These are phyloP conservation scores for Micrastur ruficollis DNA, from an alignment of 2,797 vertebrate species.

Conservation along the genomic window DNA sequence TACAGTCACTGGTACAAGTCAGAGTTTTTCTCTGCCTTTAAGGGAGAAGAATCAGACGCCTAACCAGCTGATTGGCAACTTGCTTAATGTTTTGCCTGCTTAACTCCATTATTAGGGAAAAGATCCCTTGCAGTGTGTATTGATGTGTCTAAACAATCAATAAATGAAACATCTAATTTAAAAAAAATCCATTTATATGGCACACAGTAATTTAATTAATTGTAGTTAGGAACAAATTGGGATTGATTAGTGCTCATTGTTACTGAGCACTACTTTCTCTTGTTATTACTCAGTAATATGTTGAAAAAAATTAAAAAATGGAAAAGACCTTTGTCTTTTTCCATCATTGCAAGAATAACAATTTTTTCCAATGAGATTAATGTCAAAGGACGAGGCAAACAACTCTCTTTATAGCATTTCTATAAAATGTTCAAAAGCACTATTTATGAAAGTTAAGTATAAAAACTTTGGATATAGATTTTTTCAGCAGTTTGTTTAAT, in stretches of 20 bases:
- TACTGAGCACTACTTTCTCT: slow-evolving; percentile 3
- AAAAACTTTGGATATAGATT: not conserved
- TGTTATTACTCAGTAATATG: not conserved
- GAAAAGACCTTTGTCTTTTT: not conserved
- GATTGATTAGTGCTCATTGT: slow-evolving; percentile 44
- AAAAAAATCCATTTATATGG: slow-evolving; percentile 21
- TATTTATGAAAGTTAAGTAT: not conserved
- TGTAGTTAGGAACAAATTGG: slow-evolving; percentile 27
- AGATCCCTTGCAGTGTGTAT: not conserved
- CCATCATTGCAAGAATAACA: not conserved
- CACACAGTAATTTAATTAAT: slow-evolving; percentile 31
- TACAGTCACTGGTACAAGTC: not conserved
- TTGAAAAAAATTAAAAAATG: not conserved
- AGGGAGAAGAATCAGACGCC: not conserved
- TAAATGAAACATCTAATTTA: slow-evolving; percentile 1
- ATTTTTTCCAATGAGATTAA: not conserved
- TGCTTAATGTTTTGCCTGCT: not conserved
- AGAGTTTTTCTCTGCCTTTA: not conserved
- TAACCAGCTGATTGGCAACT: not conserved
- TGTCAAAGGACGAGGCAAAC: not conserved
- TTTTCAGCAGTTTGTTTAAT: not conserved
- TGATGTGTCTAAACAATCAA: slow-evolving; percentile 36
- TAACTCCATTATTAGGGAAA: slow-evolving; percentile 10
- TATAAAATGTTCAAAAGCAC: not conserved
- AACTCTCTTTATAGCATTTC: not conserved